A percentile compares a stretch with the other conserved stretches of the same genome.
Evolutionary conservation across 2,113 vertebrate species (phyloP).

Genomic region (Forbesichthys papilliferus): DNA sequence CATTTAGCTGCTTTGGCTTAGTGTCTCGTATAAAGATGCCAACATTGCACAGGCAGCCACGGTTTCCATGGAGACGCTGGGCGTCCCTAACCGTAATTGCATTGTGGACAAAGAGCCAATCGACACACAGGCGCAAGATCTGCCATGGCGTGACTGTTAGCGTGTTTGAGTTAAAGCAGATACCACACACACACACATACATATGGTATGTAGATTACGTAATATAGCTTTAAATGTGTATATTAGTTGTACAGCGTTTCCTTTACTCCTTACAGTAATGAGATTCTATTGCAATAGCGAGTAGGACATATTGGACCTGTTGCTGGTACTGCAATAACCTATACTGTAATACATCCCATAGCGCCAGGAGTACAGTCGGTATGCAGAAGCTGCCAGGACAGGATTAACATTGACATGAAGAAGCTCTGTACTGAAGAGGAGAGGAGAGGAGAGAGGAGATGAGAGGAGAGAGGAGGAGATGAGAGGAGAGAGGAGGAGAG

Average conservation of each 20-base stretch:
- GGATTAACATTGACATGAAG: background rate
- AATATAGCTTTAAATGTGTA: too few species aligned
- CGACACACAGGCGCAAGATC: constrained; percentile 24
- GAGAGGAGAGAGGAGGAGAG: background rate
- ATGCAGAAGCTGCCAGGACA: constrained; percentile 32
- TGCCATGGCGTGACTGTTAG: background rate
- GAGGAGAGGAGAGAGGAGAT: constrained; percentile 11
- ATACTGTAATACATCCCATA: constrained; percentile 22
- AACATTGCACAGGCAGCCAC: constrained; percentile 52
- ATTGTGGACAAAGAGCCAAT: constrained; percentile 21
- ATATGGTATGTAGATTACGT: background rate
- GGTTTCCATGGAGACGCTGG: constrained; percentile 64
- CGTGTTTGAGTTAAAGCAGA: background rate
- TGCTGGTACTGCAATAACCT: constrained; percentile 30
- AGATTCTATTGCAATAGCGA: too few species aligned
- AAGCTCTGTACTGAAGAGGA: background rate
- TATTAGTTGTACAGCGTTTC: too few species aligned
- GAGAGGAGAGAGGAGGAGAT: constrained; percentile 3
- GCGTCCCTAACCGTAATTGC: constrained; percentile 37
- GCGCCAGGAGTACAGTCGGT: constrained; percentile 28
- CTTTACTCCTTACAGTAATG: too few species aligned
- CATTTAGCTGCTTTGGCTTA: constrained; percentile 37
- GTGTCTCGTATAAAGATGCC: constrained; percentile 50
- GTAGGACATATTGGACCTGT: too few species aligned
- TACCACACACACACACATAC: background rate